Evolutionary conservation across 2,113 vertebrate genomes (phyloP), one percentile per base, ranked within the genome.

Genomic region (Muntiacus muntjak): DNA sequence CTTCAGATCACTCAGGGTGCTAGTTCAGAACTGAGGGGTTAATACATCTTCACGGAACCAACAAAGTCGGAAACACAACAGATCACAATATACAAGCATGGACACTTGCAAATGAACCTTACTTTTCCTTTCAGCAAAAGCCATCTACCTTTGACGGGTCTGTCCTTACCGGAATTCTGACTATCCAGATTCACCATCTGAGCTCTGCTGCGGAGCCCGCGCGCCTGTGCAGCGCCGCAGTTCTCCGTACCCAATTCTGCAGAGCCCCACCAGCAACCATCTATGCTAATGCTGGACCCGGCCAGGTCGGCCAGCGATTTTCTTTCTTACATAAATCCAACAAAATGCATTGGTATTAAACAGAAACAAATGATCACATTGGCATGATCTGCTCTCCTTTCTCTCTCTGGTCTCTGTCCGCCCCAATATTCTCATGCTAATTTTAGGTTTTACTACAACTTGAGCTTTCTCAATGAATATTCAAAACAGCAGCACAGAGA

Each of bases 191-290:
- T 74, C 60, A 52, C 6, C 62, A 92, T 40, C 87, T 97, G 97
- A 95, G 50, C 36, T 78, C 67, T 64, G 94, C 57, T 97, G 58
- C 89, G 93, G 67, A 96, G 85, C 85, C 45, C 9, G 78, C 47
- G 36, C 87, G 89, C 58, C 62, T 95, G 97, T 89, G 84, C 79
- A 54, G 50, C 11, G 50, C 79, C 79, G 6, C 33, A 36, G n/a
- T 55, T 55, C 21, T 55, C 8, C 21, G n/a, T 26, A 26, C 81
- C 50, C 13, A 25, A 82, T 62, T 45, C 96, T 94, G 67, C 89
- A 97, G 89, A 95, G 98, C 87, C 78, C 95, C 30, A 52, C 62
- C 98, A 79, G 90, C 87, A 96, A 67, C 97, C 98, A 92, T 1
- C 1, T n/a, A 76, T 87, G 89, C 78, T 94, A 94, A 93, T 88